Base-by-base conservation (phyloP, 2,113 vertebrate genomes). In the Hydrolagus affinis region DNA sequence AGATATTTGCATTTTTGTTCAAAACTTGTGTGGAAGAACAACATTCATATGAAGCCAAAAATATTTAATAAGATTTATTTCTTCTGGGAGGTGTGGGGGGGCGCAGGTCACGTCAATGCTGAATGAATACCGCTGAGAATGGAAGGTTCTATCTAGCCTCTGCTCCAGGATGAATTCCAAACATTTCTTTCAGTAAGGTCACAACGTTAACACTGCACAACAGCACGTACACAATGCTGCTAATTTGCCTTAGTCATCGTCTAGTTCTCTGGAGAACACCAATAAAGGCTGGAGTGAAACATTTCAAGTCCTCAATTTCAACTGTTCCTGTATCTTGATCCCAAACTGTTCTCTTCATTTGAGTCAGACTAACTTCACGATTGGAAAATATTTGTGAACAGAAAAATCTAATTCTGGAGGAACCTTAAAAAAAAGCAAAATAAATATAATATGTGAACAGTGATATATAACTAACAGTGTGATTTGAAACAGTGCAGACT, bases 341-440 rank as follows among this genome's bases (percentile, higher is more conserved):
- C 57, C n/a, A 1, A 2, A 25, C 12, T 12, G n/a, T 75, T 75
- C 19, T 75, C 32, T 75, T 14, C 57, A 64, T 11, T 30, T 8
- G 17, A 83, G 87, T 95, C 94, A 99, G 88, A 99, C 95, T 87
- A 99, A 97, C 91, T 98, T 99, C 89, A 99, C 97, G 88, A 99
- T 92, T 72, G 98, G 97, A 88, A 99, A 99, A 86, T 98, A 99
- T 86, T 97, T 99, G 92, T 99, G 97, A 88, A 96, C 95, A 1
- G 97, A 97, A 91, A 99, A 99, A 92, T 99, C 98, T 71, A 99
- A 99, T 91, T 98, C 97, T 23, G 97, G 98, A 85, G 97, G 95
- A 88, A 96, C 92, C 97, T 98, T 73, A 30, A 86, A 89, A 88
- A 21, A 86, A 80, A 88, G 86, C 19, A 28, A 85, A 10, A 68